A percentile compares a stretch with the other conserved stretches of the same genome.
Conservation (phyloP, 2,797 vertebrate species). For the Onychomys arenicola region DNA sequence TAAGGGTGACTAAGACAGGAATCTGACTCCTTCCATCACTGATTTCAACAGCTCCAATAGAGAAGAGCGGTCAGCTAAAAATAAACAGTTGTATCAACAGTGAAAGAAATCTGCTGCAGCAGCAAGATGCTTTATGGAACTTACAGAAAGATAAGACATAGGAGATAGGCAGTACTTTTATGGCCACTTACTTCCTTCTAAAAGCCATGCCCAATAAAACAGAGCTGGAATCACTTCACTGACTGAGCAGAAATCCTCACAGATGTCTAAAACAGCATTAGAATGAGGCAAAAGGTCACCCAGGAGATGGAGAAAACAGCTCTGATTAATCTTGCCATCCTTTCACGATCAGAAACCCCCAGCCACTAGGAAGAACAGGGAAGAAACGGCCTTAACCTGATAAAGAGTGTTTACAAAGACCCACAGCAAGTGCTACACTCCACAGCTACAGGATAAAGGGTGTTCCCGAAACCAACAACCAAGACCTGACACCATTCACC, state of each 20-base stretch:
- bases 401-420: slow-evolving; percentile 36
- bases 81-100: slow-evolving; percentile 22
- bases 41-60: slow-evolving; percentile 7
- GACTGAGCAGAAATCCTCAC: neutral
- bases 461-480: neutral
- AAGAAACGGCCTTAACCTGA: neutral
- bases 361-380: neutral
- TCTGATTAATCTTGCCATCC: neutral
- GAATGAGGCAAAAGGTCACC: slow-evolving; percentile 12
- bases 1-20: neutral
- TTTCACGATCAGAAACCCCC: slow-evolving; percentile 8
- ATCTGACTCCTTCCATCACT: neutral
- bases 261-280: slow-evolving; percentile 24
- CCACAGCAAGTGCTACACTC: neutral
- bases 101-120: slow-evolving; percentile 28
- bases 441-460: neutral
- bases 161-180: slow-evolving; percentile 14
- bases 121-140: slow-evolving; percentile 51
- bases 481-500: neutral
- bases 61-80: slow-evolving; percentile 11
- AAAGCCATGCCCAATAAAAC: slow-evolving; percentile 6
- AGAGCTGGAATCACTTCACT: slow-evolving; percentile 37
- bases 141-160: slow-evolving; percentile 51
- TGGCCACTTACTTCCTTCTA: slow-evolving; percentile 43
- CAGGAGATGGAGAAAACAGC: slow-evolving; percentile 19